A percentile compares a stretch with the other conserved stretches of the same genome.
phyloP scores from a whole-genome alignment of 2,888 invertebrate species.

The Drosophila monieri region DNA sequence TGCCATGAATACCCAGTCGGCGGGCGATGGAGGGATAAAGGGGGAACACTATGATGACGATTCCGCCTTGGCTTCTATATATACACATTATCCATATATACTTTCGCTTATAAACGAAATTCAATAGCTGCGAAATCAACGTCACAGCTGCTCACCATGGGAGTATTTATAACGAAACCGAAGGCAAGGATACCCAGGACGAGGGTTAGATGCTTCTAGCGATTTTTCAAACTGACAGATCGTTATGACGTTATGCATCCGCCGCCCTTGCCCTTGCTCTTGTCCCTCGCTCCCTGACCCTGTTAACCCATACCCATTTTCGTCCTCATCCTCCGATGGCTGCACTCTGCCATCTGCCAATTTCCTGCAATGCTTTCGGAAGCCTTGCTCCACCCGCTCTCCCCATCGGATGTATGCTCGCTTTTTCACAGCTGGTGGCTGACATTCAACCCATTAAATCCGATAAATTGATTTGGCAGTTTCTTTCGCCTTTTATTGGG shows the following conservation, averaged over 20 bases:
- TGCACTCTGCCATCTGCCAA: constrained; percentile 61
- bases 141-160: constrained; percentile 57
- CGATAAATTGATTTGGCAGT: constrained; percentile 27
- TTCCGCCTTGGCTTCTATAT: constrained; percentile 34
- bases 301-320: too few species aligned
- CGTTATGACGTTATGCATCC: constrained; percentile 71
- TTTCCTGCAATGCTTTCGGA: constrained; percentile 55
- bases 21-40: constrained; percentile 12
- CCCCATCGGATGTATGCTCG: not conserved
- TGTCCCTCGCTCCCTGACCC: not conserved
- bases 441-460: constrained; percentile 44
- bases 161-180: constrained; percentile 51
- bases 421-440: constrained; percentile 22
- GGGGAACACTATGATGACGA: constrained; percentile 35
- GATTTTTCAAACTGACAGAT: constrained; percentile 75
- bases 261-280: constrained; percentile 21
- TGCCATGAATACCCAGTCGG: constrained; percentile 71
- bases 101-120: constrained; percentile 70
- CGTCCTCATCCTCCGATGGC: constrained; percentile 11
- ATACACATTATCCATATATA: constrained; percentile 38
- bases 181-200: constrained; percentile 2
- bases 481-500: constrained; percentile 1
- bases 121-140: constrained; percentile 72
- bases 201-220: constrained; percentile 41
- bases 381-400: not conserved